Evolutionary conservation across 2,797 vertebrate species (phyloP).

Genomic region (Peromyscus eremicus): DNA sequence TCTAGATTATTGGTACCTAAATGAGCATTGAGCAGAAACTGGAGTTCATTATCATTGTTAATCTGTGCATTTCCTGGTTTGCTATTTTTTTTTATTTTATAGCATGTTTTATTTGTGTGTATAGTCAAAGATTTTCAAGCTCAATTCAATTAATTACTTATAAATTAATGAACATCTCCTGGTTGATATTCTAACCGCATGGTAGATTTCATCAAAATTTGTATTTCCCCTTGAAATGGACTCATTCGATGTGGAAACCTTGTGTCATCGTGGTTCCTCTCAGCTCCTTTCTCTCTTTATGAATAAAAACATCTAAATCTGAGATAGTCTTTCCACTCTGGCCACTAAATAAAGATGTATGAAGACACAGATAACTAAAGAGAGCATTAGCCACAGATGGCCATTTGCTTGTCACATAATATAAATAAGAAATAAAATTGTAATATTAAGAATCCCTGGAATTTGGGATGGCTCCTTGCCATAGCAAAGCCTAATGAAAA

Average conservation of each 20-base stretch:
- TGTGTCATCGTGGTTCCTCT: rapidly evolving
- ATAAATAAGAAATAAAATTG: background rate
- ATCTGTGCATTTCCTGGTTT: background rate
- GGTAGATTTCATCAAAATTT: background rate
- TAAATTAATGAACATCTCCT: background rate
- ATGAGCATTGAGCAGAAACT: background rate
- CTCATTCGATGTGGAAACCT: background rate
- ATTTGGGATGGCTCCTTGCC: background rate
- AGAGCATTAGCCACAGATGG: background rate
- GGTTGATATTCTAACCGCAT: background rate
- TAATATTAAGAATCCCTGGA: background rate
- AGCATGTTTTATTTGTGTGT: background rate
- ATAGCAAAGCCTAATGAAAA: background rate
- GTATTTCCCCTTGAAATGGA: background rate
- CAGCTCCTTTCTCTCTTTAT: too few species aligned
- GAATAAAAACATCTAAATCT: background rate
- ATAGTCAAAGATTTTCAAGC: background rate
- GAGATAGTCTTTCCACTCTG: rapidly evolving
- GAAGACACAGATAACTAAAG: background rate
- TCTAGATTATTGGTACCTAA: background rate
- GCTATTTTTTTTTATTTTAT: background rate
- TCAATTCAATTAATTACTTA: background rate
- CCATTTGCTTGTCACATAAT: background rate
- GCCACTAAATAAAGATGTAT: background rate
- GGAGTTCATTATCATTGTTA: background rate